Conservation (phyloP, 2,797 vertebrate species). For the Cynopterus sphinx region DNA sequence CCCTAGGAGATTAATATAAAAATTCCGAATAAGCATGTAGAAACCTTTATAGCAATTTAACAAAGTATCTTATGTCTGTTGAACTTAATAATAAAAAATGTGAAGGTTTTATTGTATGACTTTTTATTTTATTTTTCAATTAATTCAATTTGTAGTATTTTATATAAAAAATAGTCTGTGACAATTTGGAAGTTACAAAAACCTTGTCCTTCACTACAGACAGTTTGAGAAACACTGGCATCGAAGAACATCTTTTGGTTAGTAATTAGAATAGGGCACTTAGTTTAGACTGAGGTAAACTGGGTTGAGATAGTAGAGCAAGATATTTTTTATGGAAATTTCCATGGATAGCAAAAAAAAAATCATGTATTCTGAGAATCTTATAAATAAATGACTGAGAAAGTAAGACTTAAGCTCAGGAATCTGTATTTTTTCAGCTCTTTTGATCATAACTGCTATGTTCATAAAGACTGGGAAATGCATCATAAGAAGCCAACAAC, state of each 20-base stretch:
- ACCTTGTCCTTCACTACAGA: background rate
- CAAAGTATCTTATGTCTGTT: background rate
- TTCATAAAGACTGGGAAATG: background rate
- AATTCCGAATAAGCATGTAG: slow-evolving; percentile 33
- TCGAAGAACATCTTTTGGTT: background rate
- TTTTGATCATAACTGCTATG: background rate
- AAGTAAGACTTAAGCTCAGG: background rate
- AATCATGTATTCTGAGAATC: background rate
- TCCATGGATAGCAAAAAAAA: background rate
- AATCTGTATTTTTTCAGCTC: background rate
- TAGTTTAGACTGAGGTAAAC: background rate
- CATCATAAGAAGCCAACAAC: background rate
- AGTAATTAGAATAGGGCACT: background rate
- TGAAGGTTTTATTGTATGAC: background rate
- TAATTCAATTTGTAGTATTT: background rate
- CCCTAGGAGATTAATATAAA: background rate
- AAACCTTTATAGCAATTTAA: background rate
- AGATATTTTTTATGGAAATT: slow-evolving; percentile 14
- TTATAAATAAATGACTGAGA: background rate
- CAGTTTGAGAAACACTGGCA: background rate
- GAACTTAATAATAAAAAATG: background rate
- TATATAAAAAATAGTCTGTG: background rate
- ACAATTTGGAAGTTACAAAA: background rate
- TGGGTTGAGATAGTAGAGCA: background rate
- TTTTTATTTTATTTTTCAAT: slow-evolving; percentile 33